A percentile compares a stretch with the other conserved stretches of the same genome.
Conservation (phyloP, 2,113 vertebrate genomes). For the Halichoerus grypus region DNA sequence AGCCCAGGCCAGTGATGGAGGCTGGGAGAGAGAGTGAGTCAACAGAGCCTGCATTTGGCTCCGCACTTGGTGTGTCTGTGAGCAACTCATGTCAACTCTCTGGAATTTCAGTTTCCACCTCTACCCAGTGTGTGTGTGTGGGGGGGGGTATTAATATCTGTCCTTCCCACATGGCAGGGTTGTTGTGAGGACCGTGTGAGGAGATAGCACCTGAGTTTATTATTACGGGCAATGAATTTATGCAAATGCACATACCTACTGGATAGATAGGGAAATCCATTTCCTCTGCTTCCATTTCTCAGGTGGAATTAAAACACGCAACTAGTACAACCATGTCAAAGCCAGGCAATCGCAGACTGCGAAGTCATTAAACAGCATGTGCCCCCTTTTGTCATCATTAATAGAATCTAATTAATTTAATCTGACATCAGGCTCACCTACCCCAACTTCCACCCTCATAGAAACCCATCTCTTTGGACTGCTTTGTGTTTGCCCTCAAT, state of each 20-base stretch:
- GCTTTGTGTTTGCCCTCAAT: background rate
- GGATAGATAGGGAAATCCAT: background rate
- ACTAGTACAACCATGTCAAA: background rate
- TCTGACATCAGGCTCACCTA: background rate
- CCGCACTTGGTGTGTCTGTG: fast-evolving
- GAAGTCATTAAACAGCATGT: background rate
- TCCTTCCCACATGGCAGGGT: too few relatives aligned
- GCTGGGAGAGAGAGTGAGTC: too few relatives aligned
- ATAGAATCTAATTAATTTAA: background rate
- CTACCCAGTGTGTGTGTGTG: background rate
- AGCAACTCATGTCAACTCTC: background rate
- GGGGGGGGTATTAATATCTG: background rate
- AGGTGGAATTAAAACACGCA: background rate
- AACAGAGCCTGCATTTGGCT: background rate
- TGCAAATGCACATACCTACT: background rate
- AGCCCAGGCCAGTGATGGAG: background rate
- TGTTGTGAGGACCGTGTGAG: background rate
- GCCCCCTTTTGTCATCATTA: background rate
- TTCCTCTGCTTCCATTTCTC: background rate
- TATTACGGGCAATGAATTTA: background rate
- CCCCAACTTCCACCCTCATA: background rate
- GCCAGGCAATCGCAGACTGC: background rate
- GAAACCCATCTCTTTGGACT: background rate
- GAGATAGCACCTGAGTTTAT: background rate
- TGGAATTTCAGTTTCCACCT: background rate